These are phyloP conservation scores for Aplysia californica DNA, from an alignment of 1,140 invertebrate genomes.

Conservation along the genomic window DNA sequence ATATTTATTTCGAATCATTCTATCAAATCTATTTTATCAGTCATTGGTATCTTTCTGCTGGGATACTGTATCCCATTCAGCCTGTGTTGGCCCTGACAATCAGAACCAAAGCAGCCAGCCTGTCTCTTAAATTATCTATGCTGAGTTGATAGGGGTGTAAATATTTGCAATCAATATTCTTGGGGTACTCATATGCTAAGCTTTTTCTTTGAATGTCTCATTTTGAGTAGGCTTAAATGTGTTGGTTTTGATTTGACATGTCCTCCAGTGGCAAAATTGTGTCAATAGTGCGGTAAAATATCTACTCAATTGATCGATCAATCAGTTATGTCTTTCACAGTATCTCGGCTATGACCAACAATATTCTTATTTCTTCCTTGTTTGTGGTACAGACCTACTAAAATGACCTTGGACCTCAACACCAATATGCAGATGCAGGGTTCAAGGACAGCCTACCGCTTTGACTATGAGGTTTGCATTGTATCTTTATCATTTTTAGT, in stretches of 20 bases:
- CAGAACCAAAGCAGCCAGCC: background rate
- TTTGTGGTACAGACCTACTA: slow-evolving; percentile 79
- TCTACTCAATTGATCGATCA: background rate
- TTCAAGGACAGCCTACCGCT: slow-evolving; percentile 70
- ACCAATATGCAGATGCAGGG: slow-evolving; percentile 93
- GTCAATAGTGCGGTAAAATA: too few species aligned
- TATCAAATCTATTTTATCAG: too few species aligned
- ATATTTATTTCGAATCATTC: too few species aligned
- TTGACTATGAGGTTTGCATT: slow-evolving; percentile 40
- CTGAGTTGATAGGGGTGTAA: too few species aligned
- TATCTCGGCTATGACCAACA: background rate
- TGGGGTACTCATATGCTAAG: too few species aligned
- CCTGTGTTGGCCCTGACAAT: too few species aligned
- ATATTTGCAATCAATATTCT: too few species aligned
- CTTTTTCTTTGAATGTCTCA: background rate
- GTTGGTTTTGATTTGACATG: background rate
- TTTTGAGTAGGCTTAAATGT: background rate
- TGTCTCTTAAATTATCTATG: too few species aligned
- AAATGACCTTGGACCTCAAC: slow-evolving; percentile 89
- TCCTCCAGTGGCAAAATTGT: too few species aligned
- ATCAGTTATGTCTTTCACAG: background rate
- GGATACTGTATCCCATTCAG: too few species aligned
- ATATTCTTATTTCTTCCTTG: background rate
- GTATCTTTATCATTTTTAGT: background rate
- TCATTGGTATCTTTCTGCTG: too few species aligned